Conservation (phyloP, 1,140 invertebrate species). For the Hyles vespertilio region DNA sequence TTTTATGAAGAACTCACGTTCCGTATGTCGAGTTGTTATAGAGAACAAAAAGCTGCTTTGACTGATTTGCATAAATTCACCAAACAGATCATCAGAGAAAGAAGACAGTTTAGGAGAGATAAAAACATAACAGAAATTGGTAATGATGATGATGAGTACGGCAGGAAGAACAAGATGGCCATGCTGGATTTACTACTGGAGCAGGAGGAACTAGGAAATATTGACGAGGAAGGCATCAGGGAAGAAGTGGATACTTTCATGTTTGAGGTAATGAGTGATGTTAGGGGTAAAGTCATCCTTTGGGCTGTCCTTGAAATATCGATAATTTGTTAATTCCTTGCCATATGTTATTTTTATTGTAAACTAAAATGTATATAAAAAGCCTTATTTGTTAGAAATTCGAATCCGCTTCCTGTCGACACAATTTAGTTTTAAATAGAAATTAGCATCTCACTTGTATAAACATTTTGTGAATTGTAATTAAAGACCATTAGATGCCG, state of each 20-base stretch:
- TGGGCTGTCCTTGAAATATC: too few relatives aligned
- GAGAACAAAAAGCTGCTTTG: constrained; percentile 27
- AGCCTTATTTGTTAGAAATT: too few relatives aligned
- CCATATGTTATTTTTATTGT: too few relatives aligned
- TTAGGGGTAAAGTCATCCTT: too few relatives aligned
- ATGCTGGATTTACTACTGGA: constrained; percentile 80
- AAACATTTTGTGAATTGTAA: too few relatives aligned
- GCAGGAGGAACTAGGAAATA: constrained; percentile 36
- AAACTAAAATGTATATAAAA: too few relatives aligned
- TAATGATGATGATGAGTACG: constrained; percentile 15
- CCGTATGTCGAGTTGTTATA: constrained; percentile 22
- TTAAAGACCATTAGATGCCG: too few relatives aligned
- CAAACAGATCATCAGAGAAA: constrained; percentile 36
- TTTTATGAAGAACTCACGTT: constrained; percentile 36
- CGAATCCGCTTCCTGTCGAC: too few relatives aligned
- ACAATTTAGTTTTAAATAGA: too few relatives aligned
- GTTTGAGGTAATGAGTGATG: constrained; percentile 77
- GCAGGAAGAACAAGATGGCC: constrained; percentile 33
- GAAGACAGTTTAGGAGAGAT: constrained; percentile 18
- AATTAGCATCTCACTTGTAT: too few relatives aligned
- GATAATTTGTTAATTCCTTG: too few relatives aligned
- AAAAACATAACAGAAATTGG: constrained; percentile 9
- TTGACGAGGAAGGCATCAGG: constrained; percentile 75
- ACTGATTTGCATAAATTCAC: constrained; percentile 40
- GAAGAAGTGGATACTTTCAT: constrained; percentile 85